Base-by-base conservation (phyloP, 2,113 vertebrate genomes). In the Choloepus hoffmanni region DNA sequence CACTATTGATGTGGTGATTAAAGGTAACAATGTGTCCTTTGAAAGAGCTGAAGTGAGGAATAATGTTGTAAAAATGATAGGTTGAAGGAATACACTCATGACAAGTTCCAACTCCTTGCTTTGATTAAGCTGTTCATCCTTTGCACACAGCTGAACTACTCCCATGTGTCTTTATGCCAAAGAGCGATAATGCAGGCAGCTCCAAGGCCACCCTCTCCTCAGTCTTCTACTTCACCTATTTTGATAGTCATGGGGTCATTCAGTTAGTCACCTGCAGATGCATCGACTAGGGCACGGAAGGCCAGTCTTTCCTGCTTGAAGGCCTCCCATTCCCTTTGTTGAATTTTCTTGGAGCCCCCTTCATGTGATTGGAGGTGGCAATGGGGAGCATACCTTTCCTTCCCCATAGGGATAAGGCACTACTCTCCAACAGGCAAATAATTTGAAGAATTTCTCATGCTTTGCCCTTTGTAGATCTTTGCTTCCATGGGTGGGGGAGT, bases 21-120 rank as follows among this genome's bases (percentile, higher is more conserved):
- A 77, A 92, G 78, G 50, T 91, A 82, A 26, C 65, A 40, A 79
- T 89, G 7, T 43, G 23, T 74, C 43, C 45, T 94, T 86, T 68
- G 86, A 81, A 85, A 74, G 30, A 90, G n/a, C 55, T 43, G 13
- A 60, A n/a, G 36, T 50, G 18, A 85, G 40, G 48, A 87, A 45
- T 60, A 82, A 28, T 53, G 45, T 50, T 13, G 16, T 65, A 18
- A 55, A 89, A 55, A 33, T 14, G 7, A 40, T 76, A 40, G 30
- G 68, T 50, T 95, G 77, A 53, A 50, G 93, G 65, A 53, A 85
- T 26, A 24, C 45, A 28, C 33, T 79, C 16, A 50, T 40, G 89
- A 40, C 12, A 13, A 67, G 23, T 30, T 67, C 50, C 2, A 48
- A 2, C 10, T 76, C 15, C 82, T 73, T 82, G 33, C 67, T 89